Percentiles rank a stretch among this genome's conserved stretches.
These are phyloP conservation scores for Sebastes oblongus DNA, from an alignment of 2,797 vertebrate genomes.

Conservation along the genomic window DNA sequence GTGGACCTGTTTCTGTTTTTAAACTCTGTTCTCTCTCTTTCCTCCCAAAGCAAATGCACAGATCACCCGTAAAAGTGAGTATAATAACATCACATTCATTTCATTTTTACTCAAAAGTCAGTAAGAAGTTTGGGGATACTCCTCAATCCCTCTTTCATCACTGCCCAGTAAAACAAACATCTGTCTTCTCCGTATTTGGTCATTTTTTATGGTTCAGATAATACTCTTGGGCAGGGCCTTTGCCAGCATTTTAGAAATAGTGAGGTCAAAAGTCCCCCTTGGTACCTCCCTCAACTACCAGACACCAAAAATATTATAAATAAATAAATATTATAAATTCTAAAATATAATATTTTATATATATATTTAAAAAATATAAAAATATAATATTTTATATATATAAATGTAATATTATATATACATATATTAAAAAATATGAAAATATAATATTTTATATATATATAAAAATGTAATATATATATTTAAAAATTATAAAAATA, in stretches of 20 bases:
- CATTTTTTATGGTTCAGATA: not conserved
- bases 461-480: too few species aligned
- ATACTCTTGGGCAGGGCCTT: not conserved
- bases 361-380: too few species aligned
- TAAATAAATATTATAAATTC: too few species aligned
- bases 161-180: not conserved
- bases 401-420: too few species aligned
- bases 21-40: not conserved
- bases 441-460: too few species aligned
- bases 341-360: too few species aligned
- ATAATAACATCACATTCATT: too few species aligned
- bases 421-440: too few species aligned
- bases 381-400: too few species aligned
- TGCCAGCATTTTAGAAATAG: not conserved
- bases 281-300: not conserved
- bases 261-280: not conserved
- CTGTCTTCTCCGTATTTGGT: not conserved
- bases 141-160: not conserved
- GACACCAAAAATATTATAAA: not conserved
- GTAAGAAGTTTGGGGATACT: too few species aligned
- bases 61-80: constrained; percentile 87
- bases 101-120: not conserved
- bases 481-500: too few species aligned
- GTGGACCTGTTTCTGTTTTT: not conserved
- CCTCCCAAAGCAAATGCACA: constrained; percentile 79